Conservation (phyloP, 2,113 vertebrate genomes). For the Scomber colias region DNA sequence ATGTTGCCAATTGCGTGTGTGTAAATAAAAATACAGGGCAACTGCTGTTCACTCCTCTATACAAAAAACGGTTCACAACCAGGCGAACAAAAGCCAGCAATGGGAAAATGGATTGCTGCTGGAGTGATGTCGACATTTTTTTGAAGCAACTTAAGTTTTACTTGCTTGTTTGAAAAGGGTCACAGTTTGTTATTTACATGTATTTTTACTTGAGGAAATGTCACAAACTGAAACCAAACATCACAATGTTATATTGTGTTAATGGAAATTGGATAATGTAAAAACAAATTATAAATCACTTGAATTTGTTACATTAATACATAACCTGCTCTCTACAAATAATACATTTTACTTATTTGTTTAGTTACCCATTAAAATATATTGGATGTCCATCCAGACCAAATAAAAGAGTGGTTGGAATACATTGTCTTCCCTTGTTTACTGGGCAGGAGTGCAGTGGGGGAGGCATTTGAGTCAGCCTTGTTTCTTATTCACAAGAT, state of each 20-base stretch:
- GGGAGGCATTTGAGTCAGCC: not conserved
- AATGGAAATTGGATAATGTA: not conserved
- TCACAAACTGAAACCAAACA: not conserved
- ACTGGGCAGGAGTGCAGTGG: not conserved
- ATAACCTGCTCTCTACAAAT: conserved; percentile 15
- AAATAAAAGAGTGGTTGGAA: conserved; percentile 20
- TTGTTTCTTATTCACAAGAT: conserved; percentile 62
- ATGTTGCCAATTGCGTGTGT: conserved; percentile 58
- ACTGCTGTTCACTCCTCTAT: conserved; percentile 45
- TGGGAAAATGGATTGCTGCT: conserved; percentile 38
- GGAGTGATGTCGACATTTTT: conserved; percentile 28
- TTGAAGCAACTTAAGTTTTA: not conserved
- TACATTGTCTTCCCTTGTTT: conserved; percentile 21
- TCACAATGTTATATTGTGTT: not conserved
- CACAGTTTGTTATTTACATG: not conserved
- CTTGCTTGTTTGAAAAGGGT: conserved; percentile 4
- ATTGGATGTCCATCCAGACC: conserved; percentile 1
- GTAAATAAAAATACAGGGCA: conserved; percentile 59
- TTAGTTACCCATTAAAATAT: not conserved
- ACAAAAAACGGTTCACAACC: conserved; percentile 66
- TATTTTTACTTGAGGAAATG: conserved; percentile 7
- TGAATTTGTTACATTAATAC: not conserved
- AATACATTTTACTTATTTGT: not conserved
- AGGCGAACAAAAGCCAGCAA: conserved; percentile 68
- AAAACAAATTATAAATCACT: not conserved